Evolutionary conservation across 37 sponge, comb jelly and placozoan species (phyloP).

Genomic region (Geodia barretti): DNA sequence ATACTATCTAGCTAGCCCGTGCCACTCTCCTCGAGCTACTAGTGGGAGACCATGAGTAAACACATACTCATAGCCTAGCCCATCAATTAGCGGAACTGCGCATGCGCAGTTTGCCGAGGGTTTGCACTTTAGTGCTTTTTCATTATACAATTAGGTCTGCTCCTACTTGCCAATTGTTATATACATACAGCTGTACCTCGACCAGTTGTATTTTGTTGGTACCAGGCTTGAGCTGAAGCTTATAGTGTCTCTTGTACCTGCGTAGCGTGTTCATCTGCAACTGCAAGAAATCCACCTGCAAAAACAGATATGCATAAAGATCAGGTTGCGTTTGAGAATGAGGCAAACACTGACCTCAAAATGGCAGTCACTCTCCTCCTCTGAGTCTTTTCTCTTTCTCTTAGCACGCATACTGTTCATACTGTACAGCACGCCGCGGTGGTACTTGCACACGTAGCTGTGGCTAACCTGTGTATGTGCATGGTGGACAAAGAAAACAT

Average conservation of each 20-base stretch:
- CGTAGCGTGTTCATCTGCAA: slow-evolving; percentile 90
- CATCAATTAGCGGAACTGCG: too few relatives aligned
- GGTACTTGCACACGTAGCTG: slow-evolving; percentile 72
- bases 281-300: slow-evolving; percentile 86
- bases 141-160: too few relatives aligned
- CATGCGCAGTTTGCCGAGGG: not conserved
- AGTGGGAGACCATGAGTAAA: not conserved
- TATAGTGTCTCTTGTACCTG: slow-evolving; percentile 88
- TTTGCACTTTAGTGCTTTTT: not conserved
- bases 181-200: slow-evolving; percentile 59
- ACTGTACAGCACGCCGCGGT: slow-evolving; percentile 52
- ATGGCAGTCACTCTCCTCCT: slow-evolving; percentile 78
- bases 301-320: not conserved
- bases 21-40: too few relatives aligned
- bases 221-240: slow-evolving; percentile 85
- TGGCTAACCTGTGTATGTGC: slow-evolving; percentile 55
- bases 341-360: slow-evolving; percentile 50
- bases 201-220: slow-evolving; percentile 89
- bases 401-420: slow-evolving; percentile 76
- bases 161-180: too few relatives aligned
- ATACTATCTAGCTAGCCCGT: too few relatives aligned
- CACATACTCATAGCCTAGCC: not conserved
- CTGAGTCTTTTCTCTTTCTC: slow-evolving; percentile 86
- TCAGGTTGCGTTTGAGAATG: not conserved
- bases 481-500: not conserved